Base-by-base conservation (phyloP, 2,797 vertebrate genomes). In the Silurus lanzhouensis region DNA sequence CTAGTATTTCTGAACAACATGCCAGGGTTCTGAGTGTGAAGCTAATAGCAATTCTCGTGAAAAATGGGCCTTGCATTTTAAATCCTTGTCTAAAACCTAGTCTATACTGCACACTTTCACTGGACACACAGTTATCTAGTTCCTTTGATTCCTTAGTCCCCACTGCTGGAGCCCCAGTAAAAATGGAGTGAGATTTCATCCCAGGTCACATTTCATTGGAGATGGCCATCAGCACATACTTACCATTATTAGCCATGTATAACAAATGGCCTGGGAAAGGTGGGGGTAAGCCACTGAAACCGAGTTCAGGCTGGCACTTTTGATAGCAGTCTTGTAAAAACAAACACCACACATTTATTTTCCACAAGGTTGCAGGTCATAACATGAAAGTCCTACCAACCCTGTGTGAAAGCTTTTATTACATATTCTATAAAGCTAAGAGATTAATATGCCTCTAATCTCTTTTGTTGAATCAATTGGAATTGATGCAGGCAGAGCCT, bases 231-330 rank as follows among this genome's bases (percentile, higher is more conserved):
- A 95, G 94, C 95, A 94, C 94, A 93, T 94, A 93, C 92, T 95
- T 93, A 94, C 91, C 92, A 94, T 96, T 96, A 96, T 95, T 94
- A 94, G 95, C 94, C 94, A 89, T 95, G 95, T 95, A 95, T 96
- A 96, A 97, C 96, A 95, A 97, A 97, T 96, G 95, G 92, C 94
- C 91, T 90, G 91, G 94, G 95, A 94, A 93, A 94, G 93, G 94
- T 94, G 92, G 90, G 88, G 94, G 70, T 48, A 93, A 93, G 88
- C 92, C 90, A 91, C 93, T 91, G 94, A 95, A 94, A 91, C 89
- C n/a, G 90, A 92, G 88, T 92, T 94, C 93, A 93, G 90, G 91
- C 93, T 91, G 91, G 93, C 88, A 90, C 90, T 93, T 97, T 96
- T 96, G 95, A 96, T 96, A 92, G 95, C 91, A 92, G 83, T 92